Conservation (phyloP, 2,888 invertebrate genomes). For the Mythimna vitellina region DNA sequence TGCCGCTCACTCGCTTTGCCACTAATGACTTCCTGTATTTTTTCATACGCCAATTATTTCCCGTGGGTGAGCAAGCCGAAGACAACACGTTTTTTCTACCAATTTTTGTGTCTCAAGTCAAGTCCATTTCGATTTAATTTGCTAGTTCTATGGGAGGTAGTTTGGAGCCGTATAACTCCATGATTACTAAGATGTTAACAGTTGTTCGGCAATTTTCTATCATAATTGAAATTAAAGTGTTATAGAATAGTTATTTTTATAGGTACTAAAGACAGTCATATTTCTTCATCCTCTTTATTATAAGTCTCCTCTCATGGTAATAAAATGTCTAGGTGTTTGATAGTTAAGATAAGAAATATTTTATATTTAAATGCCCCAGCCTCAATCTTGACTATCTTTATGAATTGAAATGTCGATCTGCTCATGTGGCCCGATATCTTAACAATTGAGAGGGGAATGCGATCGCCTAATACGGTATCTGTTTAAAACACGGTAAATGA, state of each 20-base stretch:
- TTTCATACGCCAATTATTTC: slow-evolving; percentile 88
- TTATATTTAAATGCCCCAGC: slow-evolving; percentile 22
- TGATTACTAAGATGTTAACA: slow-evolving; percentile 39
- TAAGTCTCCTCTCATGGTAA: slow-evolving; percentile 26
- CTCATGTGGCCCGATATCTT: slow-evolving; percentile 53
- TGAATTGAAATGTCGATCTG: slow-evolving; percentile 50
- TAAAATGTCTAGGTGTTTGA: slow-evolving; percentile 33
- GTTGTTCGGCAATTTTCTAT: slow-evolving; percentile 15
- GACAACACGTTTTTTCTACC: slow-evolving; percentile 75
- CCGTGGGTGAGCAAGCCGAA: slow-evolving; percentile 82
- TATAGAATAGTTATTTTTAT: slow-evolving; percentile 10
- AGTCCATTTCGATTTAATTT: slow-evolving; percentile 74
- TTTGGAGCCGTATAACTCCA: slow-evolving; percentile 33
- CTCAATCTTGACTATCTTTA: slow-evolving; percentile 47
- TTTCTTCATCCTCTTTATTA: slow-evolving; percentile 26
- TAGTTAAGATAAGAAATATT: slow-evolving; percentile 45
- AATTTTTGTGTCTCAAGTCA: slow-evolving; percentile 67
- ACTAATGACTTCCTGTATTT: slow-evolving; percentile 90
- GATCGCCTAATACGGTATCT: slow-evolving; percentile 68
- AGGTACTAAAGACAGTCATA: slow-evolving; percentile 21
- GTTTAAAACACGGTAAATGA: slow-evolving; percentile 85
- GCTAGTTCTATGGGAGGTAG: slow-evolving; percentile 42
- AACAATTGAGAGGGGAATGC: slow-evolving; percentile 54
- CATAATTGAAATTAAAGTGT: slow-evolving; percentile 27
- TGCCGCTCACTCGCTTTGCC: slow-evolving; percentile 84